A percentile compares a stretch with the other conserved stretches of the same genome.
Conservation (phyloP, 1,140 invertebrate genomes). For the Andricus grossulariae region DNA sequence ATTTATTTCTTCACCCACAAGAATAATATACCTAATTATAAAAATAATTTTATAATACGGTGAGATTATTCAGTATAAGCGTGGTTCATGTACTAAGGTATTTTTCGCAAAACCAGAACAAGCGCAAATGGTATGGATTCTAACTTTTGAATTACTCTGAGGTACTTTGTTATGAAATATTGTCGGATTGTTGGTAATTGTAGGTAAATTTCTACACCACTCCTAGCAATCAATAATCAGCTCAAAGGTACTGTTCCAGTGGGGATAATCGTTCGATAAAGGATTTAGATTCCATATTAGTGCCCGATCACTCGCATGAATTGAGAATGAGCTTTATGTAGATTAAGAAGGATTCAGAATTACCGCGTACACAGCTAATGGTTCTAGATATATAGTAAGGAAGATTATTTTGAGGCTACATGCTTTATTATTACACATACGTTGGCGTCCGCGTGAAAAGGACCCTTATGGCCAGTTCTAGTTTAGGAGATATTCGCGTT, state of each 20-base stretch:
- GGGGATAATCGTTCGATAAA: conserved; percentile 52
- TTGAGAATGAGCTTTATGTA: conserved; percentile 54
- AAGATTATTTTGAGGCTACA: not conserved
- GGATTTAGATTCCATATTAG: conserved; percentile 58
- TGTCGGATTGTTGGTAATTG: not conserved
- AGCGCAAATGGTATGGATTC: too few species aligned
- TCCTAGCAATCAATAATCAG: conserved; percentile 39
- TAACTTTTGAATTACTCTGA: too few species aligned
- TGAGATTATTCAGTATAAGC: too few species aligned
- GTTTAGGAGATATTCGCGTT: too few species aligned
- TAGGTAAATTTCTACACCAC: conserved; percentile 28
- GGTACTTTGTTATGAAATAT: not conserved
- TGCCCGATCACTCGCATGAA: conserved; percentile 45
- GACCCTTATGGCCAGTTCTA: too few species aligned
- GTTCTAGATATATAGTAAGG: conserved; percentile 8
- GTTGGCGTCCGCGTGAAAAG: too few species aligned
- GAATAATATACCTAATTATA: too few species aligned
- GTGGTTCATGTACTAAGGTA: too few species aligned
- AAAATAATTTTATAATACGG: too few species aligned
- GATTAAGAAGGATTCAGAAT: conserved; percentile 32
- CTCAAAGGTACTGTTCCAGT: conserved; percentile 38
- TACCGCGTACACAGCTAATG: conserved; percentile 40
- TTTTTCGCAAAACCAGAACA: too few species aligned
- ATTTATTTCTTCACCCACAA: too few species aligned
- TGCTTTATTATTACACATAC: not conserved